Evolutionary conservation across 2,888 invertebrate genomes (phyloP).

Genomic region (Synergus umbraculus): DNA sequence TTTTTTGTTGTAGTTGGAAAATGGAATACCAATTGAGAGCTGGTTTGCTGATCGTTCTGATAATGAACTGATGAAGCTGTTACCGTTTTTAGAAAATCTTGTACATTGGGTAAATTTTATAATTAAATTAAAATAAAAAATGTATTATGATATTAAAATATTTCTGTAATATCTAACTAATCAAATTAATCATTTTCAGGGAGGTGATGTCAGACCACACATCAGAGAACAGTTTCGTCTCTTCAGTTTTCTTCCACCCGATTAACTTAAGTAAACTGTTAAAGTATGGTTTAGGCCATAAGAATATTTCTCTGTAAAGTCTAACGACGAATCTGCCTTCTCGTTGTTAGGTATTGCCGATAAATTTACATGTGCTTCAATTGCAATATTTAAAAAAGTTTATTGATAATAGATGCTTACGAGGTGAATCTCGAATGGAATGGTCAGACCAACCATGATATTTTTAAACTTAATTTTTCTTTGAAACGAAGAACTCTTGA

Average conservation of each 20-base stretch:
- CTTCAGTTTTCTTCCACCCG: constrained; percentile 92
- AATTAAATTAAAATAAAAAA: constrained; percentile 28
- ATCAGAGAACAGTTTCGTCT: constrained; percentile 94
- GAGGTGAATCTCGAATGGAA: neutral
- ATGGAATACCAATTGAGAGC: constrained; percentile 97
- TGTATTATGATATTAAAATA: neutral
- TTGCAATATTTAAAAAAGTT: constrained; percentile 30
- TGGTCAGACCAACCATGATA: neutral
- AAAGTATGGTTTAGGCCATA: constrained; percentile 49
- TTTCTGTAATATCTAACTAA: neutral
- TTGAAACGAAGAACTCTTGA: neutral
- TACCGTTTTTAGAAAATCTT: constrained; percentile 94
- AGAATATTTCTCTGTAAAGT: constrained; percentile 34
- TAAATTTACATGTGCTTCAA: neutral
- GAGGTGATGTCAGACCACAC: constrained; percentile 94
- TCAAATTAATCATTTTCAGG: constrained; percentile 79
- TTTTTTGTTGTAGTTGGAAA: constrained; percentile 85
- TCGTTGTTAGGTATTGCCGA: neutral
- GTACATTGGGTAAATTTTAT: constrained; percentile 84
- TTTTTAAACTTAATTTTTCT: neutral
- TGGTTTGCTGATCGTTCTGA: constrained; percentile 96
- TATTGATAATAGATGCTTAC: neutral
- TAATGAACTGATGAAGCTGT: constrained; percentile 91
- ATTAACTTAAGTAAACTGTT: constrained; percentile 79
- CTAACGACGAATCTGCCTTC: neutral